These are phyloP conservation scores for Watsonalla cultraria DNA, from an alignment of 2,888 invertebrate genomes.

Conservation along the genomic window DNA sequence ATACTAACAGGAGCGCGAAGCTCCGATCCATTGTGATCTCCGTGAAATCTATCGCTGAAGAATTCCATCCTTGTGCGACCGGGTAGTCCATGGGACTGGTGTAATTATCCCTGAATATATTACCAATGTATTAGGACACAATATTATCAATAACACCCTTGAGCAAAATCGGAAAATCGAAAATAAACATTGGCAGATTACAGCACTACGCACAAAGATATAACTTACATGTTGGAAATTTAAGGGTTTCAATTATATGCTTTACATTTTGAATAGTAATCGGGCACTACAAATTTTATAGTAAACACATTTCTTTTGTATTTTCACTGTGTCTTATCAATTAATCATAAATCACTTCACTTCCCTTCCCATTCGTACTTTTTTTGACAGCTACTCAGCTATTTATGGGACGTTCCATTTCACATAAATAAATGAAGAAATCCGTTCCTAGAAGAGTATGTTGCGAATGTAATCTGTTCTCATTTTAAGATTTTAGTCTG, in stretches of 20 bases:
- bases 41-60: constrained; percentile 77
- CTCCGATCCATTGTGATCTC: constrained; percentile 88
- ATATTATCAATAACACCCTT: constrained; percentile 29
- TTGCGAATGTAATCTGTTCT: no score
- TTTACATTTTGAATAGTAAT: constrained; percentile 51
- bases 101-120: constrained; percentile 49
- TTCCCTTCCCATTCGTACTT: constrained; percentile 36
- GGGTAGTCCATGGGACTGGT: constrained; percentile 49
- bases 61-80: constrained; percentile 78
- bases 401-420: constrained; percentile 14
- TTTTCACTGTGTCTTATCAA: constrained; percentile 29
- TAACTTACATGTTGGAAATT: constrained; percentile 53
- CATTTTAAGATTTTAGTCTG: no score
- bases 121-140: constrained; percentile 16
- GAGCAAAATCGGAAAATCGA: constrained; percentile 26
- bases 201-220: constrained; percentile 35
- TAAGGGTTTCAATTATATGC: constrained; percentile 32
- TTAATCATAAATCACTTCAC: constrained; percentile 17
- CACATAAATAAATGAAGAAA: neutral
- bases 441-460: neutral
- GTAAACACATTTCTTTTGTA: constrained; percentile 31
- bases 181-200: constrained; percentile 35
- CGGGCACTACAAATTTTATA: constrained; percentile 24
- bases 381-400: constrained; percentile 31
- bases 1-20: constrained; percentile 86